A percentile compares a stretch with the other conserved stretches of the same genome.
Evolutionary conservation across 2,888 invertebrate genomes (phyloP).

Genomic region (Ophraella communa): DNA sequence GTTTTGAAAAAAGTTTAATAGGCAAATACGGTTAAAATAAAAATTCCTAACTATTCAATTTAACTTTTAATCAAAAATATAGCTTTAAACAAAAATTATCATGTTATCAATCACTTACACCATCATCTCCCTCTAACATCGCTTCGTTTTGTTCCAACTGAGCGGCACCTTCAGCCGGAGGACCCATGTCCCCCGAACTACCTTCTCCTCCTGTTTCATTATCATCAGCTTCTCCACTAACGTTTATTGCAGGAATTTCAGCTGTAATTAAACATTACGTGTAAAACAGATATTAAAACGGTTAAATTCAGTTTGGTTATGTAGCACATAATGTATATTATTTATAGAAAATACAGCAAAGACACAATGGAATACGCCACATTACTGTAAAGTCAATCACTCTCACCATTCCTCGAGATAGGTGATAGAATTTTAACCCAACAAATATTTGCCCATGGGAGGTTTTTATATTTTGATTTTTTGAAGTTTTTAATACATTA

Average conservation of each 20-base stretch:
- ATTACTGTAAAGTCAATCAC: too few species aligned
- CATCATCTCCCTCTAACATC: constrained; percentile 56
- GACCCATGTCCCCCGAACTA: constrained; percentile 55
- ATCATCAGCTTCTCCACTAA: constrained; percentile 55
- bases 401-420: too few species aligned
- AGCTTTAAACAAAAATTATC: not conserved
- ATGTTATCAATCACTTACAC: constrained; percentile 44
- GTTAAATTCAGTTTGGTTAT: too few species aligned
- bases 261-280: constrained; percentile 42
- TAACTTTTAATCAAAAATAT: not conserved
- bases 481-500: too few species aligned
- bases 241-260: constrained; percentile 54
- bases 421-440: too few species aligned
- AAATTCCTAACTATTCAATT: not conserved
- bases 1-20: too few species aligned
- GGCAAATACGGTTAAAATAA: constrained; percentile 11
- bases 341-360: too few species aligned
- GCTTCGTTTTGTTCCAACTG: constrained; percentile 51
- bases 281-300: too few species aligned
- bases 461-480: too few species aligned
- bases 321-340: too few species aligned
- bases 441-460: too few species aligned
- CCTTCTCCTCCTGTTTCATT: constrained; percentile 61
- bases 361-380: too few species aligned
- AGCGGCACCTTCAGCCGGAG: constrained; percentile 51